Percentiles rank a stretch among this genome's conserved stretches.
phyloP scores from a whole-genome alignment of 2,888 invertebrate species.

The Cynaeus angustus region DNA sequence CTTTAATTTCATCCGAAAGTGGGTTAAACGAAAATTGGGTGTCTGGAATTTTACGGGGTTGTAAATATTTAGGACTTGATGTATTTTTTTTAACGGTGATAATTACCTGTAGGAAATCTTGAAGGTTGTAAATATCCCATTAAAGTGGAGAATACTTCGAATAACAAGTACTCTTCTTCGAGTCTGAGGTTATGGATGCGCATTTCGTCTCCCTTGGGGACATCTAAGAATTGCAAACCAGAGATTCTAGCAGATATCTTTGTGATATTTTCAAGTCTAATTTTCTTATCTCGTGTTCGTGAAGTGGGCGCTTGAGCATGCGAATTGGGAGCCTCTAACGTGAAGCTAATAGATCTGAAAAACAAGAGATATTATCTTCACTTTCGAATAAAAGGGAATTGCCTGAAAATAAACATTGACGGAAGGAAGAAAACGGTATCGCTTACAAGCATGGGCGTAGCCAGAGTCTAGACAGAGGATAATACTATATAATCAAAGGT shows the following conservation, averaged over 20 bases:
- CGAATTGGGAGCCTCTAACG: conserved; percentile 20
- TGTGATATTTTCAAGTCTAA: conserved; percentile 55
- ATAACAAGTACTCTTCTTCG: conserved; percentile 77
- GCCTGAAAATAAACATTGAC: conserved; percentile 5
- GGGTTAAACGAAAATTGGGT: conserved; percentile 18
- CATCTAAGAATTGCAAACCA: conserved; percentile 64
- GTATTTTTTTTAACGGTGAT: neutral
- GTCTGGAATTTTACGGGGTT: neutral
- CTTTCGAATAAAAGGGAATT: conserved; percentile 12
- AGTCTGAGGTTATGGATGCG: conserved; percentile 73
- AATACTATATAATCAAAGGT: too few relatives aligned
- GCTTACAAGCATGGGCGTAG: neutral
- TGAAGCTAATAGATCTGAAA: conserved; percentile 31
- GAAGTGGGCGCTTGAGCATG: conserved; percentile 47
- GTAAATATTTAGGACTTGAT: conserved; percentile 7
- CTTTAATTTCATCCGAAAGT: conserved; percentile 16
- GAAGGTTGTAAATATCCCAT: conserved; percentile 78
- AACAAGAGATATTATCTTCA: conserved; percentile 5
- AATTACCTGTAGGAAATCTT: conserved; percentile 79
- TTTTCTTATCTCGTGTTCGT: conserved; percentile 51
- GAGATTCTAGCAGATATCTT: conserved; percentile 53
- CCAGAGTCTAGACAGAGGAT: too few relatives aligned
- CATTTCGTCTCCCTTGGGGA: conserved; percentile 68
- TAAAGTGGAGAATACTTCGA: conserved; percentile 77
- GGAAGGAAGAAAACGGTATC: neutral